Evolutionary conservation across 2,888 invertebrate genomes (phyloP), one percentile per base, ranked within the genome.

Genomic region (Clistopyga incitator): DNA sequence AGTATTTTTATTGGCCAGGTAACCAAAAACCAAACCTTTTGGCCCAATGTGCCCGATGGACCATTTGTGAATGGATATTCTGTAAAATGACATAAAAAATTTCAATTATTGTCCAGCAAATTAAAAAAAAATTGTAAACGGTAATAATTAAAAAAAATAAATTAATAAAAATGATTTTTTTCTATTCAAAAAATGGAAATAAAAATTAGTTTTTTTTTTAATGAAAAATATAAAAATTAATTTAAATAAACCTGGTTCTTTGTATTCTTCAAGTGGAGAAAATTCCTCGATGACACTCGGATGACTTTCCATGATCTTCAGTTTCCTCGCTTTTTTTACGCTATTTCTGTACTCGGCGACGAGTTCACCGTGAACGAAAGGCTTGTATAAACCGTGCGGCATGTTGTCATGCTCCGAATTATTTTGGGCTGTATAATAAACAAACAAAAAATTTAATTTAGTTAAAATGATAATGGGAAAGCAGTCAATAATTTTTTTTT

Each of bases 1-100:
- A 96, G 13, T 0, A 96, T 91, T 85, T 95, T 96, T 13, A 97
- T 93, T 0, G 98, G 98, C 95, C 97, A 96, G 4, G 95, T 95
- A 86, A 96, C 95, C 3, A 96, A 88, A 95, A 96, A 98, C 95
- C 96, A 95, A 1, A 94, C 86, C 86, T 94, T 94, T 59, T 92
- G 92, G 2, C 82, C 0, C 0, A 87, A 0, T 0, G 92, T 92
- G 42, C 85, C 85, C 3, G 59, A 85, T 3, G 92, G 92, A 85
- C 89, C 87, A 4, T 56, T 64, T 0, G 72, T 65, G 61, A 93
- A 92, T 71, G 91, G 89, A 13, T 86, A 90, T 20, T 90, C 92
- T 92, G 86, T 6, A 6, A 6, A 45, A 56, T 11, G 11, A 56
- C 11, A 13, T 20, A 54, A 54, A 54, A 54, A 54, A 54, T 4